These are phyloP conservation scores for Plagodis dolabraria DNA, from an alignment of 2,888 invertebrate genomes.

Conservation along the genomic window DNA sequence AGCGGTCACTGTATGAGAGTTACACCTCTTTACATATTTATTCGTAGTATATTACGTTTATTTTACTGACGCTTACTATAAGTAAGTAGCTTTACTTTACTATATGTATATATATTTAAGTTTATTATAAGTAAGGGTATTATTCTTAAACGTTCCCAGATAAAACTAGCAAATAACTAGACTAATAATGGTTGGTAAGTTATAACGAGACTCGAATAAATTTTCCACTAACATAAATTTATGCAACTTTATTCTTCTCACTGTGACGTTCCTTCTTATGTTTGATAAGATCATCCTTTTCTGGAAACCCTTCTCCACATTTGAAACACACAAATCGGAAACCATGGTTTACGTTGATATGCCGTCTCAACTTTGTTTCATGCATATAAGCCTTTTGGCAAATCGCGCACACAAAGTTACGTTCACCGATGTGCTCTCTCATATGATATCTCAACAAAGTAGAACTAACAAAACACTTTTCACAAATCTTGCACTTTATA, in stretches of 20 bases:
- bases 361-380: neutral
- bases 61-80: no score
- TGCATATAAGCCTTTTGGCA: slow-evolving; percentile 43
- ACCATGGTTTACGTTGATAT: neutral
- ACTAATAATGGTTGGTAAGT: no score
- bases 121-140: no score
- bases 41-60: no score
- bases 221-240: no score
- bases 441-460: neutral
- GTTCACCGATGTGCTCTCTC: neutral
- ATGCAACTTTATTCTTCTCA: neutral
- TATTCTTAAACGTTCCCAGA: no score
- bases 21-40: no score
- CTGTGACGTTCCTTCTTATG: neutral
- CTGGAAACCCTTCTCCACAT: neutral
- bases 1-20: no score
- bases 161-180: no score
- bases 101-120: no score
- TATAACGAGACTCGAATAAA: no score
- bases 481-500: slow-evolving; percentile 1
- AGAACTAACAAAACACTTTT: neutral
- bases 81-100: no score
- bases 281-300: neutral
- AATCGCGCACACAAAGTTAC: slow-evolving; percentile 11
- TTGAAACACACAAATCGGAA: neutral